These are phyloP conservation scores for Dysmachus trigonus DNA, from an alignment of 2,888 invertebrate genomes.

Conservation along the genomic window DNA sequence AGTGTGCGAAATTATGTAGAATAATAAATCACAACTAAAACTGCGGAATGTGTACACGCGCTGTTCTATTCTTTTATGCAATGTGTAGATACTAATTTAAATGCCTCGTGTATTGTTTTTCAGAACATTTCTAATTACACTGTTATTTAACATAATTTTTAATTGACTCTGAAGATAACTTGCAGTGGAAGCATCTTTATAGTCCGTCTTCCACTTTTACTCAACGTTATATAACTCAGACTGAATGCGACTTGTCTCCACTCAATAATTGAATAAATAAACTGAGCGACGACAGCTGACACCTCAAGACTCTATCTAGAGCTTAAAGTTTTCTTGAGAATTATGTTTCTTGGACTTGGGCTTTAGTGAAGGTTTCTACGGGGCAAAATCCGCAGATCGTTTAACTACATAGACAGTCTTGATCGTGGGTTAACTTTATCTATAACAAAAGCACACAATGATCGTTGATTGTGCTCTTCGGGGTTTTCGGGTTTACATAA, in stretches of 20 bases:
- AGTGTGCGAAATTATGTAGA: not conserved
- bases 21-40: not conserved
- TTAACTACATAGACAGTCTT: not conserved
- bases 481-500: not conserved
- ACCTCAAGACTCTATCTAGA: not conserved
- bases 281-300: not conserved
- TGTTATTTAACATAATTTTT: not conserved
- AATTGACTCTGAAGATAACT: not conserved
- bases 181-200: not conserved
- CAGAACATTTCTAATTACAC: not conserved
- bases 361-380: not conserved
- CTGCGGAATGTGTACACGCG: not conserved
- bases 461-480: not conserved
- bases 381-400: not conserved
- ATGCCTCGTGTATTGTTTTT: not conserved
- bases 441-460: not conserved
- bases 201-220: not conserved
- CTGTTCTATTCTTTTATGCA: not conserved
- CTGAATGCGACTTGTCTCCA: not conserved
- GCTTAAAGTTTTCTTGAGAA: not conserved
- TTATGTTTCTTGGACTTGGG: not conserved
- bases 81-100: not conserved
- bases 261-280: slow-evolving; percentile 14
- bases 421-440: not conserved
- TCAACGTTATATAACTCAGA: not conserved